These are phyloP conservation scores for Dipodomys spectabilis DNA, from an alignment of 2,113 vertebrate genomes.

Conservation along the genomic window DNA sequence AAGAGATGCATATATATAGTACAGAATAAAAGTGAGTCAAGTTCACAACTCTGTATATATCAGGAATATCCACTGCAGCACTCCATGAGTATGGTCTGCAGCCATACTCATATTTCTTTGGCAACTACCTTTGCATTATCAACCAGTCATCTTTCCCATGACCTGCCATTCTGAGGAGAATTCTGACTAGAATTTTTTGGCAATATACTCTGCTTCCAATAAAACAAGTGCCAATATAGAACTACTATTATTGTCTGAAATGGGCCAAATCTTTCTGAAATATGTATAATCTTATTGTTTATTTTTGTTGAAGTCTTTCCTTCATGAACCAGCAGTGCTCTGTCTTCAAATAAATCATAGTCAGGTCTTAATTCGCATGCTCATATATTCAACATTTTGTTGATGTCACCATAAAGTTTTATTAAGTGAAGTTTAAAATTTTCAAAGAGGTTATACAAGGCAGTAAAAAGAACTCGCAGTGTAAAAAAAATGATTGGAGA, in stretches of 20 bases:
- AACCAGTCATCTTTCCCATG: conserved; percentile 9
- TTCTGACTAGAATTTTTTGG: conserved; percentile 74
- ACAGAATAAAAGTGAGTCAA: conserved; percentile 73
- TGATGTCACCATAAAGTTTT: conserved; percentile 91
- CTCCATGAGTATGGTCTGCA: not conserved
- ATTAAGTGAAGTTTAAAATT: conserved; percentile 90
- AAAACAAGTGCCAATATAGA: conserved; percentile 64
- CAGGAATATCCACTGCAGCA: conserved; percentile 74
- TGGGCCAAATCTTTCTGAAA: conserved; percentile 77
- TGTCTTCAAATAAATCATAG: conserved; percentile 71
- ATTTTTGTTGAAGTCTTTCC: conserved; percentile 77
- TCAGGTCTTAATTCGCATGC: conserved; percentile 44
- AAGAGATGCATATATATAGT: conserved; percentile 56
- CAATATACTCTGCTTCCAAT: conserved; percentile 71
- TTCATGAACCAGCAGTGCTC: conserved; percentile 86
- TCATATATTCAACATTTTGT: conserved; percentile 92
- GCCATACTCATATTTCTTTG: conserved; percentile 60
- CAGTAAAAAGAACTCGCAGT: conserved; percentile 91
- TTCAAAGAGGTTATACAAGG: conserved; percentile 92
- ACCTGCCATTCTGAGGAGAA: conserved; percentile 58
- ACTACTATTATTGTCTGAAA: conserved; percentile 57
- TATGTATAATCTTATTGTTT: conserved; percentile 19
- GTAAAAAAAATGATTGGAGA: conserved; percentile 92
- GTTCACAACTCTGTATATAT: conserved; percentile 72
- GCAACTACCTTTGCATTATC: conserved; percentile 38